Evolutionary conservation across 30 jellyfish, hydroid and myxozoan species (phyloP).

Genomic region (Turritopsis rubra): DNA sequence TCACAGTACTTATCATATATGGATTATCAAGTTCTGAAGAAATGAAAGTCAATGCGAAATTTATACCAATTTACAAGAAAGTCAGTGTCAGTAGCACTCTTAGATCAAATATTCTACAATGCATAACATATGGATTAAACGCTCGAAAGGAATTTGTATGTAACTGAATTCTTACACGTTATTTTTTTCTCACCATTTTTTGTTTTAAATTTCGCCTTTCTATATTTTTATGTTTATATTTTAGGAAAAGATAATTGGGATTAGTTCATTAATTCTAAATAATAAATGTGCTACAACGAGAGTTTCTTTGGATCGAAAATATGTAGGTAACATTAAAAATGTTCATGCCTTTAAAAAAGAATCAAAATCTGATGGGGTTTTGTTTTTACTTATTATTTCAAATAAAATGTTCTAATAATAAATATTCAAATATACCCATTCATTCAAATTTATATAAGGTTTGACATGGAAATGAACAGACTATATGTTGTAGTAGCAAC

Average conservation of each 20-base stretch:
- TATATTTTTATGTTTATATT: too few species aligned
- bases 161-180: not conserved
- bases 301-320: not conserved
- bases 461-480: not conserved
- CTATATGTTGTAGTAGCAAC: not conserved
- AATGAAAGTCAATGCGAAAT: not conserved
- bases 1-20: not conserved
- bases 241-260: not conserved
- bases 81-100: not conserved
- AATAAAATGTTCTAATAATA: too few species aligned
- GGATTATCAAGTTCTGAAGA: not conserved
- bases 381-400: too few species aligned
- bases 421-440: not conserved
- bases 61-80: not conserved
- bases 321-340: not conserved
- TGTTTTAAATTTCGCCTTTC: not conserved
- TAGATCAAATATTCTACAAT: not conserved
- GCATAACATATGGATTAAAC: not conserved
- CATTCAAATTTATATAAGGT: not conserved
- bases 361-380: too few species aligned
- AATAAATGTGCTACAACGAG: not conserved
- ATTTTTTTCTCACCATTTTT: not conserved
- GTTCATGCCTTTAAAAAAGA: too few species aligned
- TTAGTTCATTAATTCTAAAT: not conserved
- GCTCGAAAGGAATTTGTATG: not conserved